Evolutionary conservation across 2,797 vertebrate genomes (phyloP), one percentile per base, ranked within the genome.

Genomic region (Falco concolor): DNA sequence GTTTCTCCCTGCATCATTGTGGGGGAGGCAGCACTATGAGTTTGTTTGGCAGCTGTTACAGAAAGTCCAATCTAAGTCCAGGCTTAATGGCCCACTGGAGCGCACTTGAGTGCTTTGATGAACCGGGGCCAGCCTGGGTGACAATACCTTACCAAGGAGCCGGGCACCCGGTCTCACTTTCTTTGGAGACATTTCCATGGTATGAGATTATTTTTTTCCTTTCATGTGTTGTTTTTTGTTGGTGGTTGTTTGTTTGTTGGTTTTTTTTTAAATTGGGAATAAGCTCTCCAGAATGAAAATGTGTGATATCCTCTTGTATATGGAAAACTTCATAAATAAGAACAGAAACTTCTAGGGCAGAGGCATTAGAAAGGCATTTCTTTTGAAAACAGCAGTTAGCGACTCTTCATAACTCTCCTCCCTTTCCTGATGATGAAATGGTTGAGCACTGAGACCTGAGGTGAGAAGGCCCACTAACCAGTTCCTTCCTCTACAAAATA

Each of bases 401-500:
- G 36, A 42, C 61, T 90, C 47, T 77, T 89, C 50, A 70, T 88
- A 92, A 82, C n/a, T 78, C 56, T 77, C 53, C 45, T 61, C n/a
- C 74, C 13, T 69, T 72, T 77, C 81, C 70, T 84, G 52, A 84
- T 89, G 84, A 79, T 82, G 52, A 74, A 79, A 70, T 24, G 40
- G 57, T 68, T 93, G 59, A 77, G 64, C 54, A 61, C 44, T 67
- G 72, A 94, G 83, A 83, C 24, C 32, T 44, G 53, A 83, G 18
- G 42, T 79, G 60, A 75, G 72, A 91, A 78, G 57, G 76, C 50
- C 52, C n/a, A 73, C 47, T 84, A 95, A 88, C 74, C 44, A 88
- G 28, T 77, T 95, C 60, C 73, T 96, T 95, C 72, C 89, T 81
- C 83, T 83, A 22, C 54, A 70, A 95, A 95, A 65, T 20, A 95